phyloP scores from a whole-genome alignment of 1,140 invertebrate species.

The Cydia strobilella region DNA sequence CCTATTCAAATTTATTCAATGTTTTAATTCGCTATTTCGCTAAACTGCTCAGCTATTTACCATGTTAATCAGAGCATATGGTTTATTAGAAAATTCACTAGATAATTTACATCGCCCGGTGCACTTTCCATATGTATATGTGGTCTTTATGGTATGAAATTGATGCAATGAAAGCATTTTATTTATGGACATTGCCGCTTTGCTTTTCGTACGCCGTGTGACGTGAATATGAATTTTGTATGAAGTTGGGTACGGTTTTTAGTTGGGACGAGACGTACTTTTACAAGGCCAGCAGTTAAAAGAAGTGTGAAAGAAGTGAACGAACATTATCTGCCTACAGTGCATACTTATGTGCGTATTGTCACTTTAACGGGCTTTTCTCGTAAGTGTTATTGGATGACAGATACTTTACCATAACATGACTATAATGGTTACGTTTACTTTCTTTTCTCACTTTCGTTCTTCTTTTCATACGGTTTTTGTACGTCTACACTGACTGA shows the following conservation, averaged over 20 bases:
- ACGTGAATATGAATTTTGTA: background rate
- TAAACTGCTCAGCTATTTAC: background rate
- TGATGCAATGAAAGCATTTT: background rate
- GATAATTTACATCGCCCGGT: background rate
- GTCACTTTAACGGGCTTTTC: no score
- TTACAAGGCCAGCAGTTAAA: no score
- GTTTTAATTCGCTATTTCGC: conserved; percentile 9
- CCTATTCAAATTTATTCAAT: background rate
- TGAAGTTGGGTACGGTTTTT: background rate
- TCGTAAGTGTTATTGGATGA: no score
- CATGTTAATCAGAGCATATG: conserved; percentile 11
- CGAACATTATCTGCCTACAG: no score
- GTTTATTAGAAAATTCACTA: conserved; percentile 6
- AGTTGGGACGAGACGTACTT: no score
- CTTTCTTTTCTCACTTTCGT: no score
- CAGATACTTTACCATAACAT: no score
- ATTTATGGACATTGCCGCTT: background rate
- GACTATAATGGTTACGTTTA: no score
- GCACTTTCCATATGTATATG: background rate
- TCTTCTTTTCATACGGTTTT: no score
- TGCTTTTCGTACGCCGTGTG: background rate
- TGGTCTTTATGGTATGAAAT: background rate
- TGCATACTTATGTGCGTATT: no score
- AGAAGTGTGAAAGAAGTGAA: no score
- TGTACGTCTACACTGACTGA: no score